These are phyloP conservation scores for Anthrax anthrax DNA, from an alignment of 2,888 invertebrate genomes.

Conservation along the genomic window DNA sequence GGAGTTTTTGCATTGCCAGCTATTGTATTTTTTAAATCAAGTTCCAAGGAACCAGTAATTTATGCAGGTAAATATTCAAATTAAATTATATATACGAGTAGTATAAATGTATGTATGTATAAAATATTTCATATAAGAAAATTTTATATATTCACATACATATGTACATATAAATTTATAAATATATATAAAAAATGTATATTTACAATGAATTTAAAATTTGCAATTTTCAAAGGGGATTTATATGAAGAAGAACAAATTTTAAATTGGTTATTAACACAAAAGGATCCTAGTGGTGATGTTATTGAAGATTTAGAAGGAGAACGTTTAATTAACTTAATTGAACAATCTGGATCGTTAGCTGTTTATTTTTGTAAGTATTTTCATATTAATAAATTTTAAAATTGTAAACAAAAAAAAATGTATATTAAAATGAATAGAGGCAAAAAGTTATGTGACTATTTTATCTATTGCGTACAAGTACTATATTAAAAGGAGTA, in stretches of 20 bases:
- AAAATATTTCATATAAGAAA: not conserved
- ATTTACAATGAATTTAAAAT: too few relatives aligned
- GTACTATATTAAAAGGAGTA: too few relatives aligned
- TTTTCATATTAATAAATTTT: not conserved
- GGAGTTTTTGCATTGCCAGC: constrained; percentile 86
- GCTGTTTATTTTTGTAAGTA: constrained; percentile 87
- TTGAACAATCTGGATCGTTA: constrained; percentile 65
- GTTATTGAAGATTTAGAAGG: constrained; percentile 81
- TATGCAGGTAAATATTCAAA: constrained; percentile 53
- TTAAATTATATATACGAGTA: not conserved
- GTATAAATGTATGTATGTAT: not conserved
- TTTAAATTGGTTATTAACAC: constrained; percentile 77
- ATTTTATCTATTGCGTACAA: too few relatives aligned
- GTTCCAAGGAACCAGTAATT: constrained; percentile 78
- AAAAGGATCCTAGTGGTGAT: constrained; percentile 84
- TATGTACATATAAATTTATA: too few relatives aligned
- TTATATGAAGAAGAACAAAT: constrained; percentile 76
- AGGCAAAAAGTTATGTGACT: too few relatives aligned
- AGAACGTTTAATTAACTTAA: constrained; percentile 56
- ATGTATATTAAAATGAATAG: not conserved
- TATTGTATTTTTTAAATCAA: constrained; percentile 76
- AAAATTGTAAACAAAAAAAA: not conserved
- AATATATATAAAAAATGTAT: too few relatives aligned
- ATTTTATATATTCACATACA: too few relatives aligned
- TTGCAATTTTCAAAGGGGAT: constrained; percentile 60